Base-by-base conservation (phyloP, 2,797 vertebrate species). In the Lithobates pipiens region DNA sequence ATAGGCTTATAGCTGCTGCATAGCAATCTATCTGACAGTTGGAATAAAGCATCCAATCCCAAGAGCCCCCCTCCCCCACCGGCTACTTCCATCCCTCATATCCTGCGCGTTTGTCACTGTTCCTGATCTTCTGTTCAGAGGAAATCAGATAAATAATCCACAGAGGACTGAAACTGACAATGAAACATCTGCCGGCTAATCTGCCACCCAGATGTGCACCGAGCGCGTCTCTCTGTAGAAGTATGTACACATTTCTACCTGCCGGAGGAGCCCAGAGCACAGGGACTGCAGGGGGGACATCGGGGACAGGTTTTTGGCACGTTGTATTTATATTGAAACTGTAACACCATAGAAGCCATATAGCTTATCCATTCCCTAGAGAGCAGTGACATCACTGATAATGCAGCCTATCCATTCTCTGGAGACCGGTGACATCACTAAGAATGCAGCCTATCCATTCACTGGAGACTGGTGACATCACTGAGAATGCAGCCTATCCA, bases 151-250 rank as follows among this genome's bases (percentile, higher is more conserved):
- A 80, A 85, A 80, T 36, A 70, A 73, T 84, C 77, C 69, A 78
- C 65, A 15, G 76, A 78, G 81, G 65, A 87, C 23, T 27, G 61
- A 72, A 83, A 83, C 68, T 73, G 85, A 77, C 82, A 85, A 67
- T 34, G 9, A 68, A 85, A 82, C 85, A 86, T 84, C 86, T 89
- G 88, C 69, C 46, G 73, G 46, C 34, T 70, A 86, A 81, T 74
- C 86, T 86, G 63, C 32, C 80, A 39, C 76, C 27, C 88, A 89
- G 85, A 89, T 87, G 88, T 79, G 79, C 32, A 5, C 50, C 13
- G 50, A 54, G 50, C 50, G 15, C 3, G 13, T 18, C 50, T 15
- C 46, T 54, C 50, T 54, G 50, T 54, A 54, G 15, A 54, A 54
- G 50, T 54, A 16, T 46, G 44, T 46, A 46, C 44, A 13, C 44